A percentile compares a stretch with the other conserved stretches of the same genome.
Conservation (phyloP, 1,140 invertebrate species). For the Meloidogyne hapla region DNA sequence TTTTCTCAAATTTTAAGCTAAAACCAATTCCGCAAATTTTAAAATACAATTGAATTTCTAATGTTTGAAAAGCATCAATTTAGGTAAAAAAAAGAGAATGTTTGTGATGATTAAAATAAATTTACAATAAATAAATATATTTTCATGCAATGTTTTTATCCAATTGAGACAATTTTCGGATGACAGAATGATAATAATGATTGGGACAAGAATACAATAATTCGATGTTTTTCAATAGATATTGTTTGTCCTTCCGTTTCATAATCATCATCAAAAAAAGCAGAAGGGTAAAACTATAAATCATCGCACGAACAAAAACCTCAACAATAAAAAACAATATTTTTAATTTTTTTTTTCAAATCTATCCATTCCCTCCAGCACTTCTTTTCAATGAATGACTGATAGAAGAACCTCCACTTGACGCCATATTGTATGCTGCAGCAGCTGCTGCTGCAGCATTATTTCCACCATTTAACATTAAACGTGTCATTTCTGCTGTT, state of each 20-base stretch:
- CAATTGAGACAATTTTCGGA: neutral
- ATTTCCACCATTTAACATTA: conserved; percentile 6
- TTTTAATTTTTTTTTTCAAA: neutral
- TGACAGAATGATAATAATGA: too few species aligned
- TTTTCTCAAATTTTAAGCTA: too few species aligned
- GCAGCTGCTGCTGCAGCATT: neutral
- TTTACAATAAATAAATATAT: neutral
- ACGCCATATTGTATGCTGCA: neutral
- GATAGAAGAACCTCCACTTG: conserved; percentile 1
- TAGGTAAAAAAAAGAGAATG: neutral
- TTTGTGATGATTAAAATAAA: neutral
- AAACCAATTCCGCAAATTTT: too few species aligned
- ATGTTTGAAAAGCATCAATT: neutral
- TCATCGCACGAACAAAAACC: neutral
- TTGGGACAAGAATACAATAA: too few species aligned
- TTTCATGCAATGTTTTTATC: neutral
- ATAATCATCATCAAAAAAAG: neutral
- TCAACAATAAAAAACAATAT: neutral
- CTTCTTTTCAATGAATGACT: neutral
- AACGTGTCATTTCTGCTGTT: neutral
- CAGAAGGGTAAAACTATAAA: neutral
- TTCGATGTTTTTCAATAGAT: too few species aligned
- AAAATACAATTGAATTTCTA: too few species aligned
- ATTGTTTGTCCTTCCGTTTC: neutral
- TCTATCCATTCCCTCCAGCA: conserved; percentile 2